Base-by-base conservation (phyloP, 2,888 invertebrate species). In the Ptilodon capucinus region DNA sequence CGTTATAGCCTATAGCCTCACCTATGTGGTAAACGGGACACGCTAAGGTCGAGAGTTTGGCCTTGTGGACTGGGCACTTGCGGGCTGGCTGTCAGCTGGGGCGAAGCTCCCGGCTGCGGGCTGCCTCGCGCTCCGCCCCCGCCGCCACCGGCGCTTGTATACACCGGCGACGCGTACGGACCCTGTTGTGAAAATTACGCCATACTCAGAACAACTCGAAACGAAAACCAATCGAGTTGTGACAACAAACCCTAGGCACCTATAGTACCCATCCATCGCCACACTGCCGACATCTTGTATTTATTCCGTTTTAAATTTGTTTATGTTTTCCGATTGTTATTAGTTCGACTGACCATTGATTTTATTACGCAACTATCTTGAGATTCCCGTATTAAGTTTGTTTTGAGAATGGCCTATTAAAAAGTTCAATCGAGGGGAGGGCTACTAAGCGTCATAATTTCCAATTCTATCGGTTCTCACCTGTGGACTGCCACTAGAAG, bases 51-150 rank as follows among this genome's bases (percentile, higher is more conserved):
- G 84, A 97, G 92, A 71, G 97, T 97, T 86, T 97, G 97, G 71
- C 97, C 97, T 91, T 97, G 97, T 57, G 97, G 97, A 92, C 96
- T 97, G 76, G 97, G 96, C 88, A 96, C 96, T 92, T 96, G 96
- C 61, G 96, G 96, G 91, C 96, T 96, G 76, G 96, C 95, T 64
- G 96, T 94, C 68, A 95, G 93, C 76, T 91, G 91, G 60, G 97
- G 97, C 86, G 96, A 96, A 60, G 96, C 95, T 65, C 96, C 96
- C 51, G 96, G 96, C 84, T 95, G 96, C 62, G 96, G 96, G 84
- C 96, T 96, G 69, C 95, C 95, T 59, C 94, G 93, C 49, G 94
- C 94, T 60, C 94, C 92, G 76, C 94, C 93, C 66, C 93, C 94
- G 70, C 92, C 91, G 60, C 94, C 94, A 74, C 94, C 95, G 56